phyloP scores from a whole-genome alignment of 2,113 vertebrate genomes.

The Cacatua alba region DNA sequence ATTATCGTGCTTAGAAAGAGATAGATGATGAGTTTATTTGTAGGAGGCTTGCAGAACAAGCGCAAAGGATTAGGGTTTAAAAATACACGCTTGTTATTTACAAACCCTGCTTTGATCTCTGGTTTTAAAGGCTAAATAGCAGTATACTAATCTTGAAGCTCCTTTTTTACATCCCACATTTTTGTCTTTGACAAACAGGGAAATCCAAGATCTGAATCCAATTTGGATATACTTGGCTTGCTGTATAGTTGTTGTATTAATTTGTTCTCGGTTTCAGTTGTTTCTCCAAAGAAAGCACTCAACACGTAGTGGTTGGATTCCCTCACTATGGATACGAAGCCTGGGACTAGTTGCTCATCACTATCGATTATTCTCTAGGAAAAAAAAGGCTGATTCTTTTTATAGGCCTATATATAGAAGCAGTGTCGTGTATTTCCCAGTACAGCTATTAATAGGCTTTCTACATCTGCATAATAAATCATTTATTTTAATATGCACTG shows the following conservation, averaged over 20 bases:
- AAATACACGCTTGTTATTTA: background rate
- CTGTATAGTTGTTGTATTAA: background rate
- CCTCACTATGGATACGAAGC: background rate
- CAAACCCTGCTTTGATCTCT: background rate
- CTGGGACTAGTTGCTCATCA: background rate
- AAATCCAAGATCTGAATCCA: background rate
- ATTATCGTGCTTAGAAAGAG: background rate
- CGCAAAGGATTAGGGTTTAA: background rate
- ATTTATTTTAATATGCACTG: constrained; percentile 9
- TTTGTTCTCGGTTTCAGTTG: background rate
- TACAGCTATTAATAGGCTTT: constrained; percentile 15
- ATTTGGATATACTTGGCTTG: background rate
- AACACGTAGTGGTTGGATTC: accelerated
- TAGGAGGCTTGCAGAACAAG: background rate
- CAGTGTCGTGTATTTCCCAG: background rate
- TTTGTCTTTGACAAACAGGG: background rate
- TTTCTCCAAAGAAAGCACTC: background rate
- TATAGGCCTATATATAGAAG: background rate
- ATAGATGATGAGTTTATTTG: background rate
- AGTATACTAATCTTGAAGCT: background rate
- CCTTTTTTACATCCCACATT: background rate
- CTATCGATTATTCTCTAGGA: background rate
- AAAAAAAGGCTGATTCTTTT: background rate
- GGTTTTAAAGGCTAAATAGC: background rate
- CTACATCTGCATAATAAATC: background rate